Conservation (phyloP, 92 coral and sea anemone species). For the Epizoanthus rinbou region DNA sequence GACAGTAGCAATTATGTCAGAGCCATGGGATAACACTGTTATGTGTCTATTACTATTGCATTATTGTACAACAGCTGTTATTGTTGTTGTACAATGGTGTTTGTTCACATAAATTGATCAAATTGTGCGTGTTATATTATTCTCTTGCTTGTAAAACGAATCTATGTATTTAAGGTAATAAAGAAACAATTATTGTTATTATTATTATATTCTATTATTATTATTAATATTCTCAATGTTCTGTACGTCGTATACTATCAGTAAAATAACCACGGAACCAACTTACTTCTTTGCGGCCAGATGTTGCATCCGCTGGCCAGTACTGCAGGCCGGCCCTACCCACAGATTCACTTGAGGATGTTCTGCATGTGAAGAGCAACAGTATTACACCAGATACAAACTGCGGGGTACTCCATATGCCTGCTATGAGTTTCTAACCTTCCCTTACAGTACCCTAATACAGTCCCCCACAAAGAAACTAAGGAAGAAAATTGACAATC, state of each 20-base stretch:
- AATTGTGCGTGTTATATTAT: too few relatives aligned
- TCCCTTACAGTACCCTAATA: too few relatives aligned
- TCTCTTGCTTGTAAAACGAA: too few relatives aligned
- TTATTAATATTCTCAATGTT: background rate
- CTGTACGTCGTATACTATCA: background rate
- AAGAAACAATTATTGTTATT: too few relatives aligned
- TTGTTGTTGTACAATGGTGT: background rate
- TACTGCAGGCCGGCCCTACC: conserved; percentile 95
- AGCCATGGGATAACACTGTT: background rate
- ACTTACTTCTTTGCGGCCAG: conserved; percentile 56
- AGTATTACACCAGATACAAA: too few relatives aligned
- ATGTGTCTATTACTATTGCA: background rate
- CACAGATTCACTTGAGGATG: conserved; percentile 90
- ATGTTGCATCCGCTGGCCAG: conserved; percentile 69
- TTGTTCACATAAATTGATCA: background rate
- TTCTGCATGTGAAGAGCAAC: conserved; percentile 32
- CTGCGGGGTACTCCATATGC: too few relatives aligned
- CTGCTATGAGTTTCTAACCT: too few relatives aligned
- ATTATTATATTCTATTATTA: too few relatives aligned
- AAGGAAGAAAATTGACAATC: too few relatives aligned
- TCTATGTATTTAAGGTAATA: too few relatives aligned
- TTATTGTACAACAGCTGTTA: background rate
- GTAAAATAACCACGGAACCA: background rate
- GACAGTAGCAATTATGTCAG: background rate
- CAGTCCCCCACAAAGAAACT: too few relatives aligned